A percentile compares a stretch with the other conserved stretches of the same genome.
Evolutionary conservation across 2,888 invertebrate species (phyloP).

Genomic region (Eilema caniola): DNA sequence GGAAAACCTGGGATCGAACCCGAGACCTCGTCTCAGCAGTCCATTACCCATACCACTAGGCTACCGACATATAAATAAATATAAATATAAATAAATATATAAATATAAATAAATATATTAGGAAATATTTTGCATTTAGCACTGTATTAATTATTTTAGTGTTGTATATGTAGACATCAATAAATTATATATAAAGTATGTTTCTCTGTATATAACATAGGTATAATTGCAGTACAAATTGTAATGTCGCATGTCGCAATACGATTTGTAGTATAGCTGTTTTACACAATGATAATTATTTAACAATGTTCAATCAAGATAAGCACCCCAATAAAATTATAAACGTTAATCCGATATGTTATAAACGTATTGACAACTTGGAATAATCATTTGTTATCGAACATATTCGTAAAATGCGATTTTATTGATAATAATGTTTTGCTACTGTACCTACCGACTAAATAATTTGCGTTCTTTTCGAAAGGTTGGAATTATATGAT

Average conservation of each 20-base stretch:
- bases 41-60: no score
- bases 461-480: neutral
- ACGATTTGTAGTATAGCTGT: constrained; percentile 12
- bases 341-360: constrained; percentile 64
- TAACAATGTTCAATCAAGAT: constrained; percentile 74
- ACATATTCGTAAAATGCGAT: constrained; percentile 34
- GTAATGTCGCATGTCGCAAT: constrained; percentile 16
- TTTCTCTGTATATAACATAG: neutral
- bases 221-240: constrained; percentile 2
- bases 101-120: no score
- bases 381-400: constrained; percentile 39
- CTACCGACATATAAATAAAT: no score
- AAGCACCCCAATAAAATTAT: constrained; percentile 68
- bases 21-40: no score
- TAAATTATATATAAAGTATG: neutral
- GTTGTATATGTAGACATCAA: no score
- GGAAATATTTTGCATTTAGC: no score
- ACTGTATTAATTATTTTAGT: no score
- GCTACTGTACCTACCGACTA: constrained; percentile 25
- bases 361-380: constrained; percentile 54
- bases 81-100: no score
- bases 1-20: no score
- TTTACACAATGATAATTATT: constrained; percentile 35
- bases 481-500: constrained; percentile 6
- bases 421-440: constrained; percentile 27